phyloP scores from a whole-genome alignment of 2,888 invertebrate species.

The Drosophila mulleri region DNA sequence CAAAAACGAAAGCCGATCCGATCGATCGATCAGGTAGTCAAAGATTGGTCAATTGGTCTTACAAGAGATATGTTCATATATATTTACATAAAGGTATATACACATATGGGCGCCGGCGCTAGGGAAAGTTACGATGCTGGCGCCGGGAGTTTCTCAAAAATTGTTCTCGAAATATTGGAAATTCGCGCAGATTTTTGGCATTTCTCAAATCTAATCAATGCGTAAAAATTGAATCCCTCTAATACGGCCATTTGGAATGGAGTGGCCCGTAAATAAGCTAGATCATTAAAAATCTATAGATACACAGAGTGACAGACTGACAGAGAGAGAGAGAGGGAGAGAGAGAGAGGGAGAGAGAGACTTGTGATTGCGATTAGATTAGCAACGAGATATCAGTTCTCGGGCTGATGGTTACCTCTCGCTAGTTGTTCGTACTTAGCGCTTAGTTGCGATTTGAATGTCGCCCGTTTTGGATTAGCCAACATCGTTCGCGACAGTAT shows the following conservation, averaged over 20 bases:
- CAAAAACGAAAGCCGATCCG: constrained; percentile 24
- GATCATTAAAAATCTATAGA: constrained; percentile 16
- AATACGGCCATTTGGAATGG: constrained; percentile 9
- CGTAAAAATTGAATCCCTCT: constrained; percentile 22
- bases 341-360: neutral
- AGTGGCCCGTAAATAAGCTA: constrained; percentile 50
- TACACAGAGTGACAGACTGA: neutral
- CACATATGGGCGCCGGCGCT: constrained; percentile 67
- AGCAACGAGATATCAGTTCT: constrained; percentile 43
- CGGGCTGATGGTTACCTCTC: constrained; percentile 37
- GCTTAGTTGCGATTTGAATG: constrained; percentile 63
- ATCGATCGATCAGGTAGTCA: constrained; percentile 43
- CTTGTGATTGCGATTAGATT: constrained; percentile 65
- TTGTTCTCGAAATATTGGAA: constrained; percentile 53
- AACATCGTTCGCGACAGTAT: constrained; percentile 46
- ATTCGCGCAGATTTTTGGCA: constrained; percentile 67
- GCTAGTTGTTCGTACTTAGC: constrained; percentile 8
- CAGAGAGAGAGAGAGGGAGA: neutral
- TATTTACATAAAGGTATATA: neutral
- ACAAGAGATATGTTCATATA: neutral
- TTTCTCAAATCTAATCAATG: constrained; percentile 61
- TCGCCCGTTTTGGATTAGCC: constrained; percentile 48
- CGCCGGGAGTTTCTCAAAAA: constrained; percentile 69
- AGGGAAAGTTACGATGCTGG: constrained; percentile 63
- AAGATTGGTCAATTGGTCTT: constrained; percentile 61